These are phyloP conservation scores for Halictus ligatus DNA, from an alignment of 2,888 invertebrate genomes.

Conservation along the genomic window DNA sequence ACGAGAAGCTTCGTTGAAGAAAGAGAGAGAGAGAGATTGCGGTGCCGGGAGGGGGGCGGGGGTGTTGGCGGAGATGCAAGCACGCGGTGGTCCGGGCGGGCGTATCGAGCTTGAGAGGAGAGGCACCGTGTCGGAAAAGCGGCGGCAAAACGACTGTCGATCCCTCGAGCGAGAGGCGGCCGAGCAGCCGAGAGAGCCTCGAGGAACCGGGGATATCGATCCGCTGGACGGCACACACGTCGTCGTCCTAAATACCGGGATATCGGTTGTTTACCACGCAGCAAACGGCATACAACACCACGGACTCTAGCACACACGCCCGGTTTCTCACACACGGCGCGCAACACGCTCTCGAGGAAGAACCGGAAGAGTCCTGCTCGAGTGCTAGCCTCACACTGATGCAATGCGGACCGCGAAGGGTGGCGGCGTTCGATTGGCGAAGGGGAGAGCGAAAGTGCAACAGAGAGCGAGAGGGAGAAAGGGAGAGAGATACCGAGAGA, in stretches of 20 bases:
- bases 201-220: constrained; percentile 59
- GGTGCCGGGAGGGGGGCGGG: not conserved
- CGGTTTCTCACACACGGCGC: not conserved
- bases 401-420: constrained; percentile 73
- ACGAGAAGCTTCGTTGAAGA: not conserved
- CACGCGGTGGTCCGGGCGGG: constrained; percentile 1
- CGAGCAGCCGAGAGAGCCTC: constrained; percentile 5
- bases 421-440: constrained; percentile 71
- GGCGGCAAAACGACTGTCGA: constrained; percentile 46
- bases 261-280: constrained; percentile 62
- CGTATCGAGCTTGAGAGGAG: not conserved
- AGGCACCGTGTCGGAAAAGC: not conserved
- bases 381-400: constrained; percentile 75
- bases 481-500: not conserved
- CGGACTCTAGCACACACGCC: not conserved
- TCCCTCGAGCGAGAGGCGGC: constrained; percentile 16
- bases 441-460: constrained; percentile 51
- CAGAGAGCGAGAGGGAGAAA: constrained; percentile 9
- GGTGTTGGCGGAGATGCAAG: not conserved
- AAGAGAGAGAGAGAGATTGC: not conserved
- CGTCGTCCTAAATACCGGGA: constrained; percentile 45
- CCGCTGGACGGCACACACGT: constrained; percentile 31
- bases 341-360: constrained; percentile 42
- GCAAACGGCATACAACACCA: not conserved
- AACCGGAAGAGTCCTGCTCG: constrained; percentile 70